These are phyloP conservation scores for Gymnobelideus leadbeateri DNA, from an alignment of 2,113 vertebrate genomes.

Conservation along the genomic window DNA sequence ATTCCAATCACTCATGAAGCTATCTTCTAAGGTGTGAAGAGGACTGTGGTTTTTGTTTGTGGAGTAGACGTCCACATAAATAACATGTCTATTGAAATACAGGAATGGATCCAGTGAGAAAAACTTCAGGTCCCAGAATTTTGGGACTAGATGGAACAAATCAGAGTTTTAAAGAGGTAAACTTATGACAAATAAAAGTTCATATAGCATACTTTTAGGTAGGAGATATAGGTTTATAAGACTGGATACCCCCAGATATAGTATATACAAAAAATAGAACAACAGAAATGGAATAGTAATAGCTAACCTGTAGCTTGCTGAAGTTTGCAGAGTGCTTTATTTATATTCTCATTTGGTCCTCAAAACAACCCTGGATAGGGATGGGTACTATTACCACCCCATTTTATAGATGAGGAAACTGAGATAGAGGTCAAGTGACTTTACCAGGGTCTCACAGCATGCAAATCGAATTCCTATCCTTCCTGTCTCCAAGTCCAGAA, in stretches of 20 bases:
- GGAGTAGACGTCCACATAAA: background rate
- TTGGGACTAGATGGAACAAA: background rate
- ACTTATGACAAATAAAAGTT: background rate
- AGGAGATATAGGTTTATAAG: background rate
- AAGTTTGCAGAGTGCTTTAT: fast-evolving
- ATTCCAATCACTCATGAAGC: background rate
- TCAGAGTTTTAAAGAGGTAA: background rate
- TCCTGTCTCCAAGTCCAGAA: background rate
- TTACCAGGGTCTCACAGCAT: background rate
- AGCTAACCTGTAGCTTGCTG: background rate
- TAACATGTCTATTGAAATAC: background rate
- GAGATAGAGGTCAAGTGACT: no score
- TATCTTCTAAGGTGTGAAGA: background rate
- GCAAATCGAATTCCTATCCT: background rate
- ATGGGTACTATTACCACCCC: no score
- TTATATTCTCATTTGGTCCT: background rate
- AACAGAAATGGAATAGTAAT: background rate
- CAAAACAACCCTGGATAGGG: fast-evolving
- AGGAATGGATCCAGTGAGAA: background rate
- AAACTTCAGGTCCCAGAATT: background rate
- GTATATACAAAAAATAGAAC: background rate
- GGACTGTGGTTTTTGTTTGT: background rate
- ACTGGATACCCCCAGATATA: background rate
- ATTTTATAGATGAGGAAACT: background rate
- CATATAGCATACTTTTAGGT: background rate